Conservation (phyloP, 2,888 invertebrate genomes). For the Caenorhabditis sp. region DNA sequence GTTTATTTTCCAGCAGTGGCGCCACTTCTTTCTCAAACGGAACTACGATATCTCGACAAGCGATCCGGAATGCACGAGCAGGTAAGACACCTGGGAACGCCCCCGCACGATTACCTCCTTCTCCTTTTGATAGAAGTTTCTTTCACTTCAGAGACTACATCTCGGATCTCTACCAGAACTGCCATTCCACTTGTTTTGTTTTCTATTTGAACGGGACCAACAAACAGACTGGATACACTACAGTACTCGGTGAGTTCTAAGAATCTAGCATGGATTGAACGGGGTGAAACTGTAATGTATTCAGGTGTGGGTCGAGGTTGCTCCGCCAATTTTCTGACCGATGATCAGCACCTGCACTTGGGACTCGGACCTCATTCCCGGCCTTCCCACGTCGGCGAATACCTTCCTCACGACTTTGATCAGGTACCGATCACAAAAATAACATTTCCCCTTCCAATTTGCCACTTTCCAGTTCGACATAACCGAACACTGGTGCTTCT, state of each 20-base stretch:
- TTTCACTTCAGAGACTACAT: slow-evolving; percentile 57
- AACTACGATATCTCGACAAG: slow-evolving; percentile 71
- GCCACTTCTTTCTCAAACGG: slow-evolving; percentile 75
- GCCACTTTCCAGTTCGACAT: slow-evolving; percentile 68
- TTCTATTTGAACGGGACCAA: slow-evolving; percentile 74
- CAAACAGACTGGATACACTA: slow-evolving; percentile 67
- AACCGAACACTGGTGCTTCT: slow-evolving; percentile 76
- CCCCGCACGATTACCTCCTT: no score
- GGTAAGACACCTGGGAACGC: slow-evolving; percentile 22
- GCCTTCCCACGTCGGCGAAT: slow-evolving; percentile 68
- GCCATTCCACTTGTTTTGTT: slow-evolving; percentile 72
- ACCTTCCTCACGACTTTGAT: slow-evolving; percentile 73
- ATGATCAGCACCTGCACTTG: slow-evolving; percentile 74
- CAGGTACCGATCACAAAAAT: slow-evolving; percentile 59
- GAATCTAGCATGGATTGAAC: no score
- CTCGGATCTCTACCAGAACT: slow-evolving; percentile 62
- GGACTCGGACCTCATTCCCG: slow-evolving; percentile 71
- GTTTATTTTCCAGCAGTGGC: slow-evolving; percentile 74
- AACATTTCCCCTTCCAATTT: not conserved
- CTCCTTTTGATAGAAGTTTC: no score
- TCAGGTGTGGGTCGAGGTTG: slow-evolving; percentile 73
- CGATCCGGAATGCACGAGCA: slow-evolving; percentile 68
- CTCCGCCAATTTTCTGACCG: slow-evolving; percentile 71
- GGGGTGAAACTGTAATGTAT: no score
- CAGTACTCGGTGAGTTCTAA: slow-evolving; percentile 61